Evolutionary conservation across 2,888 invertebrate species (phyloP), one percentile per base, ranked within the genome.

Genomic region (Diarsia mendica): DNA sequence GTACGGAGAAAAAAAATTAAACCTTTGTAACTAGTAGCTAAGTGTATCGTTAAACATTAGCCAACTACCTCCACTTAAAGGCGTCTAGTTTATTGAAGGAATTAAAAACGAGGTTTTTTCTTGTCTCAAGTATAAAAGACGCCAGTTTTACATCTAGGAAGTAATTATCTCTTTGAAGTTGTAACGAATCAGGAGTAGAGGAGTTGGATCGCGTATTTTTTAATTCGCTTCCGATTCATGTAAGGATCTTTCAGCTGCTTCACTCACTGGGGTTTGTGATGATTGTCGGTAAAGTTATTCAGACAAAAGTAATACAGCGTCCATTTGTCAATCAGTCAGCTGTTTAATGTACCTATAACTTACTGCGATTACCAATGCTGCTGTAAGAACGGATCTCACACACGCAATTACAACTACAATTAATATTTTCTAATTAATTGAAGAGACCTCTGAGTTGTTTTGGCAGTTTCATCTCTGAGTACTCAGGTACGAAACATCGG

Each of bases 151-250:
- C 90, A 92, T 92, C 93, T 92, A 91, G 92, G 92, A 93, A 92
- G 93, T 92, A 93, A 93, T 94, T 94, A 94, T 93, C 92, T 92
- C 88, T 90, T 84, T 84, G 83, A 91, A 93, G 90, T 94, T 93
- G 90, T 90, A 89, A 90, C 89, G 89, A 92, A 92, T 92, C 91
- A 88, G 87, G 87, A 92, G 90, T 89, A 80, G 88, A 84, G 83
- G 84, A 89, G 85, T 88, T 77, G 68, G 77, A 87, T 48, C 15
- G 93, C 91, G 89, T 87, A 88, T 74, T 88, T 83, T 20, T 78
- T n/a, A 88, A 51, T 44, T 44, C 33, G 15, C 46, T 15, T 63
- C 15, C 44, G 15, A 0, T 5, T 28, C 3, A 55, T 23, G 23
- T 70, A 28, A 48, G 53, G 44, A 1, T 49, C 28, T 67, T 46